Conservation (phyloP, 1,140 invertebrate species). For the Palaemon carinicauda region DNA sequence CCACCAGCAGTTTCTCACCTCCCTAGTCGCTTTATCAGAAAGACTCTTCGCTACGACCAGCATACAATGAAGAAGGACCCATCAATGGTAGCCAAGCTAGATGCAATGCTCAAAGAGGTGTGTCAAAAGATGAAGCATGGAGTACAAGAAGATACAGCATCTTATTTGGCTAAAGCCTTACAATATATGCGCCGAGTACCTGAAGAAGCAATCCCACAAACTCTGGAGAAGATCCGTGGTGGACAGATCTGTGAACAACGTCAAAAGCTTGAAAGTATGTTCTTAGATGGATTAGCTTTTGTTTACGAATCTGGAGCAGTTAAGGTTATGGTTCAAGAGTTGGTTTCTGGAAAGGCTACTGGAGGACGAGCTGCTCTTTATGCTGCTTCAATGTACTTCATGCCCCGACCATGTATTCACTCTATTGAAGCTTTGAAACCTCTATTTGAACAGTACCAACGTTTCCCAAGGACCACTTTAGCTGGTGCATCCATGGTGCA, state of each 20-base stretch:
- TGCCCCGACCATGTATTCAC: neutral
- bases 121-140: neutral
- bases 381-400: neutral
- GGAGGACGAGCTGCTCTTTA: neutral
- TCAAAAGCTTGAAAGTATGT: neutral
- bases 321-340: neutral
- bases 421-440: neutral
- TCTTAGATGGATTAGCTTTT: neutral
- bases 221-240: neutral
- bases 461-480: neutral
- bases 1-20: neutral
- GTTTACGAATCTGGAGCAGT: neutral
- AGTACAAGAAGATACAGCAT: neutral
- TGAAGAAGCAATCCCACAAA: neutral
- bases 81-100: neutral
- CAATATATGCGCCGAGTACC: neutral
- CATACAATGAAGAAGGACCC: neutral
- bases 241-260: neutral
- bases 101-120: neutral
- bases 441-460: neutral
- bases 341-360: neutral
- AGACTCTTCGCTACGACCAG: neutral
- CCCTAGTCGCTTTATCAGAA: neutral
- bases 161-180: neutral
- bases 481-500: neutral